Percentiles rank a stretch among this genome's conserved stretches.
Evolutionary conservation across 2,797 vertebrate species (phyloP).

Genomic region (Geotrypetes seraphini): DNA sequence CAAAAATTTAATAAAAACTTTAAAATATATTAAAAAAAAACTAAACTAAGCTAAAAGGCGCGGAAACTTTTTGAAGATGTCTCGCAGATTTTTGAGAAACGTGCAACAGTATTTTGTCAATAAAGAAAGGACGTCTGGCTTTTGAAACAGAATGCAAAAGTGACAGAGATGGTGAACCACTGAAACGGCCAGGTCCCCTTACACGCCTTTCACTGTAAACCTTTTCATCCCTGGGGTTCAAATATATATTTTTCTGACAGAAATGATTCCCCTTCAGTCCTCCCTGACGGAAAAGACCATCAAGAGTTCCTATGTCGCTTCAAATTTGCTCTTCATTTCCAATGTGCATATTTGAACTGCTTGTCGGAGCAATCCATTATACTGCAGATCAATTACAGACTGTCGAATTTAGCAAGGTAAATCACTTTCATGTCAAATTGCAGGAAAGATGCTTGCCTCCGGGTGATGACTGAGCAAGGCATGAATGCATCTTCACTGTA

Average conservation of each 20-base stretch:
- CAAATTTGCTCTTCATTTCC: neutral
- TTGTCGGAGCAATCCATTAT: neutral
- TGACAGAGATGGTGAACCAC: neutral
- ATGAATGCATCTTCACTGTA: no score
- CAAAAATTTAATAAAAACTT: no score
- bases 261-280: neutral
- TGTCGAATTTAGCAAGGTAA: neutral
- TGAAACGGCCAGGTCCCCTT: neutral
- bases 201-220: neutral
- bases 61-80: no score
- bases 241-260: no score
- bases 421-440: neutral
- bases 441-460: neutral
- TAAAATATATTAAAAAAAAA: no score
- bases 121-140: neutral
- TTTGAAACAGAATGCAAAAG: neutral
- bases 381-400: constrained; percentile 5
- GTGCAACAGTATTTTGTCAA: neutral
- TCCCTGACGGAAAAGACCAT: neutral
- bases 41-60: no score
- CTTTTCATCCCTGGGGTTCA: no score
- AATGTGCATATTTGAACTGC: neutral
- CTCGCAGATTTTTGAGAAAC: no score
- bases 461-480: neutral
- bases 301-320: neutral